Conservation (phyloP, 2,113 vertebrate genomes). For the Cebidichthys violaceus region DNA sequence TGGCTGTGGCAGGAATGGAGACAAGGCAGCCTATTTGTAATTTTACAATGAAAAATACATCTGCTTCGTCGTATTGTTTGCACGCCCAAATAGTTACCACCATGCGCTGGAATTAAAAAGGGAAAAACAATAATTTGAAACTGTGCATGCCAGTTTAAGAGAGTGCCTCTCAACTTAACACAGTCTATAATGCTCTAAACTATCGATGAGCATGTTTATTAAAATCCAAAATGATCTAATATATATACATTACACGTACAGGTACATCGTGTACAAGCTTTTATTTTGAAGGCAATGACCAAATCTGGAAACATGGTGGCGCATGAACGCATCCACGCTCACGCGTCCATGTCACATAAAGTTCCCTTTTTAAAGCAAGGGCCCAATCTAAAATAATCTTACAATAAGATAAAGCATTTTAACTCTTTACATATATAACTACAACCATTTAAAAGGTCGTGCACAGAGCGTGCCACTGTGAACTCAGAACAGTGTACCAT, state of each 20-base stretch:
- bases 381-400: no score
- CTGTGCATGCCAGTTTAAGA: background rate
- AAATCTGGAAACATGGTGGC: background rate
- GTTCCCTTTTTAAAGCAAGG: background rate
- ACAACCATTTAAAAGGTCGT: no score
- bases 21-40: background rate
- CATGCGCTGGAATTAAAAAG: background rate
- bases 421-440: background rate
- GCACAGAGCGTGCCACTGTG: background rate
- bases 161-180: background rate
- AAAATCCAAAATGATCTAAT: background rate
- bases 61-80: no score
- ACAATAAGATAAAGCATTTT: background rate
- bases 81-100: background rate
- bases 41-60: background rate
- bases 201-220: no score
- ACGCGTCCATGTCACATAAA: background rate
- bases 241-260: background rate
- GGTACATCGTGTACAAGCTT: background rate
- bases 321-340: background rate
- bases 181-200: background rate
- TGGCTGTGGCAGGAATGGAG: no score
- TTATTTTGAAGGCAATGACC: conserved; percentile 24
- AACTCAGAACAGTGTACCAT: background rate
- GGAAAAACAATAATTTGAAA: background rate